Percentiles rank a stretch among this genome's conserved stretches.
Conservation (phyloP, 2,888 invertebrate genomes). For the Xanthia togata region DNA sequence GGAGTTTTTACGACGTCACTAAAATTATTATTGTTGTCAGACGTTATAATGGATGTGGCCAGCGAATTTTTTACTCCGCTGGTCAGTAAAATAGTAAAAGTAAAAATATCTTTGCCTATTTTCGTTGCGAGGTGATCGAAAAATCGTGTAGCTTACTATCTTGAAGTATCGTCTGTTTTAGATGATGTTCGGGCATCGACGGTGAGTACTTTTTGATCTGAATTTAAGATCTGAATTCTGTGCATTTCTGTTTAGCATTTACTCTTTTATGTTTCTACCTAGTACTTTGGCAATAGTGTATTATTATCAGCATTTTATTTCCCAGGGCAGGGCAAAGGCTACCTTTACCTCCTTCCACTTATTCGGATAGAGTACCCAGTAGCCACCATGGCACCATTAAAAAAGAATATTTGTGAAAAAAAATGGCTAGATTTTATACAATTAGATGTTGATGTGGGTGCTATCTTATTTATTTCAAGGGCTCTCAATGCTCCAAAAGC, state of each 20-base stretch:
- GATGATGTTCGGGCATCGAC: neutral
- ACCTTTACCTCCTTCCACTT: too few species aligned
- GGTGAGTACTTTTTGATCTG: neutral
- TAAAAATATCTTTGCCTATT: slow-evolving; percentile 28
- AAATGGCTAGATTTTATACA: too few species aligned
- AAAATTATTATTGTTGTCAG: slow-evolving; percentile 69
- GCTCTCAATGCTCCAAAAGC: neutral
- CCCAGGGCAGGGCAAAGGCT: neutral
- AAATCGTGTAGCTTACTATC: neutral
- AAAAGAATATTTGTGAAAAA: neutral
- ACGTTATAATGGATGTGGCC: slow-evolving; percentile 62
- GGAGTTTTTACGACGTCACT: slow-evolving; percentile 68
- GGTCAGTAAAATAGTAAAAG: slow-evolving; percentile 62
- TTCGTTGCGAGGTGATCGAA: slow-evolving; percentile 13
- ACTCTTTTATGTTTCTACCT: neutral
- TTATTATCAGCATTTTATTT: neutral
- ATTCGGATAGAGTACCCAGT: neutral
- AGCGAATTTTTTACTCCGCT: slow-evolving; percentile 64
- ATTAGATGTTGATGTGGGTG: neutral
- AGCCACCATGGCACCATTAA: neutral
- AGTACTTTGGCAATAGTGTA: neutral
- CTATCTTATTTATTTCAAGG: neutral
- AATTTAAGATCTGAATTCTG: slow-evolving; percentile 22
- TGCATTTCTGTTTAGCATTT: neutral
- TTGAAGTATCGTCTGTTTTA: slow-evolving; percentile 12